Conservation (phyloP, 2,113 vertebrate genomes). For the Lepus americanus region DNA sequence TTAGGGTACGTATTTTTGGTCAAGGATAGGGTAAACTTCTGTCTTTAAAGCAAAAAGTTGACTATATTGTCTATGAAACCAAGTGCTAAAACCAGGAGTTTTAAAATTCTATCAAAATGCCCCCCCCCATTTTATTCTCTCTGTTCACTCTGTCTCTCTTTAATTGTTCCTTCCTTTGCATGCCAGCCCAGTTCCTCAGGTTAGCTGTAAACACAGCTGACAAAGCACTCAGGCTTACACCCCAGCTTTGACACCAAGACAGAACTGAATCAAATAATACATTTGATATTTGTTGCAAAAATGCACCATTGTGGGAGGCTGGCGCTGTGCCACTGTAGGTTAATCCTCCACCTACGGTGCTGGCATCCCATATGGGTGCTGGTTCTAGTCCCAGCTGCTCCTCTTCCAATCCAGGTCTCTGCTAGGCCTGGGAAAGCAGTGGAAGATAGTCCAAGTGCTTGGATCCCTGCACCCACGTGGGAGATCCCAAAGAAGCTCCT, state of each 20-base stretch:
- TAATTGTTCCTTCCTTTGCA: background rate
- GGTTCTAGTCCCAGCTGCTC: too few relatives aligned
- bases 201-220: background rate
- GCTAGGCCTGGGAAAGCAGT: too few relatives aligned
- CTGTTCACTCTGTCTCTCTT: background rate
- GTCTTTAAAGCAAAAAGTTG: slow-evolving; percentile 8
- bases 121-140: background rate
- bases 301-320: background rate
- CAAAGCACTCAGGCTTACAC: background rate
- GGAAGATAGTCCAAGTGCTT: too few relatives aligned
- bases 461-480: too few relatives aligned
- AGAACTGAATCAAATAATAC: background rate
- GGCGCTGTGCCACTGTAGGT: too few relatives aligned
- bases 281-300: background rate
- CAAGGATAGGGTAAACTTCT: background rate
- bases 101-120: background rate
- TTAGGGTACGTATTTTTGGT: background rate
- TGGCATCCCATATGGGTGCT: too few relatives aligned
- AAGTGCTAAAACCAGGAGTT: background rate
- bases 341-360: too few relatives aligned
- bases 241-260: background rate
- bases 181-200: background rate
- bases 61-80: background rate
- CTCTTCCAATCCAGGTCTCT: too few relatives aligned
- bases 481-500: too few relatives aligned